Conservation (phyloP, 2,113 vertebrate species). For the Gobiocypris rarus region DNA sequence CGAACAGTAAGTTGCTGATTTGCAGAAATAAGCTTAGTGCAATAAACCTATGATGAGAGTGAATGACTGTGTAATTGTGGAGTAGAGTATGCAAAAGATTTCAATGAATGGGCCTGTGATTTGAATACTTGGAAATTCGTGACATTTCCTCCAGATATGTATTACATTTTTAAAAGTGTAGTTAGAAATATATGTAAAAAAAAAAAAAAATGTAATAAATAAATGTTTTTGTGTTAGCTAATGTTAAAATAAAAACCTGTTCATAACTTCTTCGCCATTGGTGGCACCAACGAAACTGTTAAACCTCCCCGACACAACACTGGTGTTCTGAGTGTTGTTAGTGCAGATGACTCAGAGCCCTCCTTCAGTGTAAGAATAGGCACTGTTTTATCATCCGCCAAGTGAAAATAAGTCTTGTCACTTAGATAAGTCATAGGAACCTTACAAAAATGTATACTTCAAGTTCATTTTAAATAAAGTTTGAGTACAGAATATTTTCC, state of each 20-base stretch:
- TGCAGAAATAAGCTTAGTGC: not conserved
- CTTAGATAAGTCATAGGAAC: too few species aligned
- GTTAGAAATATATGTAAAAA: not conserved
- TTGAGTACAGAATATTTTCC: too few species aligned
- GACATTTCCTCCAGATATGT: not conserved
- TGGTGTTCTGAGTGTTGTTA: too few species aligned
- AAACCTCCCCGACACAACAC: not conserved
- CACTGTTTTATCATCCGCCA: too few species aligned
- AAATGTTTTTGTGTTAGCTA: not conserved
- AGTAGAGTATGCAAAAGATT: not conserved
- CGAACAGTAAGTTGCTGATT: constrained; percentile 78
- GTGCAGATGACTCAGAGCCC: too few species aligned
- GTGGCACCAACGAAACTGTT: not conserved
- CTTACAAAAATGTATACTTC: too few species aligned
- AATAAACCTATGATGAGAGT: not conserved
- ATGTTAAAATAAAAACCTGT: not conserved
- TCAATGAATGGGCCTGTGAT: not conserved
- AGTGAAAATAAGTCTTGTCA: too few species aligned
- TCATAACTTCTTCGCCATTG: too few species aligned
- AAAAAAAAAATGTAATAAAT: not conserved
- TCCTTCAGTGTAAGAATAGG: too few species aligned
- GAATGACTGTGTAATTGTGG: not conserved
- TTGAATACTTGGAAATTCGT: not conserved
- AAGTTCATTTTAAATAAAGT: too few species aligned
- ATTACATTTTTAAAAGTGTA: not conserved